These are phyloP conservation scores for Lerema accius DNA, from an alignment of 1,140 invertebrate genomes.

Conservation along the genomic window DNA sequence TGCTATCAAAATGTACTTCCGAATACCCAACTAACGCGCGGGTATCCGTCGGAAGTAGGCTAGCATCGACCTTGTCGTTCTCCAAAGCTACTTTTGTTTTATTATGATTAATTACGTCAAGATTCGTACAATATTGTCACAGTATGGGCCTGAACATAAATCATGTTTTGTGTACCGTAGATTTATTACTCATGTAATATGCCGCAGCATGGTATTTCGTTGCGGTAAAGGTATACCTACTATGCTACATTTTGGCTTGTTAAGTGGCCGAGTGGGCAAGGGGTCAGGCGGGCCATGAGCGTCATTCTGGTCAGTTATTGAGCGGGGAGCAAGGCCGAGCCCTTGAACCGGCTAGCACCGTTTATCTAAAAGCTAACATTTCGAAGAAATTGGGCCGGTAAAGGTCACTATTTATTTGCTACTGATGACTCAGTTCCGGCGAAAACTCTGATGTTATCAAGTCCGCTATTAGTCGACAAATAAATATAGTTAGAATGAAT, in stretches of 20 bases:
- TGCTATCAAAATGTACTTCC: too few relatives aligned
- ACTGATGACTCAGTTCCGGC: constrained; percentile 36
- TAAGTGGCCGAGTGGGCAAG: constrained; percentile 34
- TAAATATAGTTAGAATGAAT: neutral
- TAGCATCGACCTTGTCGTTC: constrained; percentile 8
- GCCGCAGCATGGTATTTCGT: constrained; percentile 1
- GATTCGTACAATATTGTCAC: neutral
- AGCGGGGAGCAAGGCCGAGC: constrained; percentile 64
- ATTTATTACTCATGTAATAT: constrained; percentile 14
- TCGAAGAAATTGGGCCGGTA: constrained; percentile 35
- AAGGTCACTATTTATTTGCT: constrained; percentile 52
- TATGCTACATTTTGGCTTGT: constrained; percentile 38
- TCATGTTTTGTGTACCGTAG: constrained; percentile 2
- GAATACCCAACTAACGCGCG: too few relatives aligned
- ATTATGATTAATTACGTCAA: neutral
- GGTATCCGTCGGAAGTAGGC: constrained; percentile 2
- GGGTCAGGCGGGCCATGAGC: constrained; percentile 32
- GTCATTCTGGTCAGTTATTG: constrained; percentile 60
- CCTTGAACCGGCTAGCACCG: constrained; percentile 61
- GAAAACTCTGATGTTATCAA: constrained; percentile 16
- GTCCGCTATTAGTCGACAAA: neutral
- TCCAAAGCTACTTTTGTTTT: constrained; percentile 4
- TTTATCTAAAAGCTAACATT: constrained; percentile 56
- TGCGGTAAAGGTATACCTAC: neutral
- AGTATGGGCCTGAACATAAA: neutral